Base-by-base conservation (phyloP, 1,140 invertebrate species). In the Hermatobates lingyangjiaoensis region DNA sequence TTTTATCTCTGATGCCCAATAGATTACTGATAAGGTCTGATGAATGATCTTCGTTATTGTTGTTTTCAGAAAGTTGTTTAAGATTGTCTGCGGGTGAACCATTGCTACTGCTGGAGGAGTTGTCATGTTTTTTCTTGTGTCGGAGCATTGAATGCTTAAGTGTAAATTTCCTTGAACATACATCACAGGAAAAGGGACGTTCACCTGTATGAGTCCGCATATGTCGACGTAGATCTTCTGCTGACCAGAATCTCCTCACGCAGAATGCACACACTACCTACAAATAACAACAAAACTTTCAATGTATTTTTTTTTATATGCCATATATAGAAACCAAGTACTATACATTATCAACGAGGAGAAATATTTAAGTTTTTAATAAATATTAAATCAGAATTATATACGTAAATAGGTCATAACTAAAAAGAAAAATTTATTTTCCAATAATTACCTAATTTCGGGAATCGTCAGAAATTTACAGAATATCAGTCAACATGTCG, bases 141-240 rank as follows among this genome's bases (percentile, higher is more conserved):
- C 88, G 74, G 48, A 92, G 73, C 87, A 92, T 91, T 63, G 83
- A 88, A 68, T 92, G 87, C 60, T 92, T 91, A n/a, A 92, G 68
- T 0, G 87, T 92, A 68, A 92, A 92, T 48, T 82, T 73, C 3
- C 86, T 68, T 12, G 76, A 66, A 61, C 88, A 92, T 12, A 87
- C 77, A 59, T 86, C 80, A 57, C 85, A 88, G 38, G 81, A 75
- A 61, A 84, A 87, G 0, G 78, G 78, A 1, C 84, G 65, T 61
- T 88, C 87, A 0, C 84, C 85, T 0, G 84, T 87, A 60, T 90
- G 85, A 0, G 84, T 87, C 34, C 87, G 68, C 85, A 94, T 91
- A 65, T 95, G 91, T 7, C 88, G 76, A 0, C 88, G 73, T 0
- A 95, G 68, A 66, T 95, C 90, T 63, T 93, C 88, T 0, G 89